A percentile compares a stretch with the other conserved stretches of the same genome.
phyloP scores from a whole-genome alignment of 2,113 vertebrate genomes.

The Ptychochromis oligacanthus region DNA sequence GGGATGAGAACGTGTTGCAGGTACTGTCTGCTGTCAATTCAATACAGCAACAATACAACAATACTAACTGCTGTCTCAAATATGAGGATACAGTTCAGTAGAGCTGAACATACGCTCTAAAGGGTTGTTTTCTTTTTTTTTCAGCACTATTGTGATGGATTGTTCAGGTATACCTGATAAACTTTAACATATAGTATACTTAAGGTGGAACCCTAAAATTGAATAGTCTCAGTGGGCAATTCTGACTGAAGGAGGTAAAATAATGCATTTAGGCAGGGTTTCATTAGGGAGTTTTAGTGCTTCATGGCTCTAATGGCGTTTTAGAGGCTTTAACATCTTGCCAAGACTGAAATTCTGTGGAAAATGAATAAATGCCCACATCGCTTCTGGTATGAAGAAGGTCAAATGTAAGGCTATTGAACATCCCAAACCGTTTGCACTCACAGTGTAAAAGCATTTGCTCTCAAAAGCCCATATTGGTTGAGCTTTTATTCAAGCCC shows the following conservation, averaged over 20 bases:
- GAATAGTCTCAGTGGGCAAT: constrained; percentile 39
- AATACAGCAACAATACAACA: neutral
- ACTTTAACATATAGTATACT: constrained; percentile 29
- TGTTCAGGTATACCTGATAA: constrained; percentile 46
- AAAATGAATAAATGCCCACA: constrained; percentile 18
- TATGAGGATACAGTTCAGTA: neutral
- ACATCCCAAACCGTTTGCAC: constrained; percentile 9
- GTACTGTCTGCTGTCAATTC: neutral
- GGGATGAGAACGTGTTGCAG: neutral
- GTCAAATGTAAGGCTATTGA: constrained; percentile 22
- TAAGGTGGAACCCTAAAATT: constrained; percentile 41
- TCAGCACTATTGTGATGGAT: constrained; percentile 27
- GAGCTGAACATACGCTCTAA: constrained; percentile 4
- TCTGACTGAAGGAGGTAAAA: constrained; percentile 51
- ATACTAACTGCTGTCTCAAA: neutral
- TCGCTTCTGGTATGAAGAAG: constrained; percentile 11
- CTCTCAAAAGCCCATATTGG: constrained; percentile 33
- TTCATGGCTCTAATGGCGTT: constrained; percentile 44
- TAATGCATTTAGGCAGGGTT: constrained; percentile 56
- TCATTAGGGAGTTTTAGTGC: constrained; percentile 27
- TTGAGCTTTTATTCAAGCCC: constrained; percentile 60
- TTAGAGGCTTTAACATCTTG: constrained; percentile 48
- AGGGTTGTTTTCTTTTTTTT: constrained; percentile 29
- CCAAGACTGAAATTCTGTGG: constrained; percentile 28
- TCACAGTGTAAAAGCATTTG: constrained; percentile 10